Evolutionary conservation across 2,888 invertebrate genomes (phyloP), one percentile per base, ranked within the genome.

Genomic region (Drosophila macrothrix): DNA sequence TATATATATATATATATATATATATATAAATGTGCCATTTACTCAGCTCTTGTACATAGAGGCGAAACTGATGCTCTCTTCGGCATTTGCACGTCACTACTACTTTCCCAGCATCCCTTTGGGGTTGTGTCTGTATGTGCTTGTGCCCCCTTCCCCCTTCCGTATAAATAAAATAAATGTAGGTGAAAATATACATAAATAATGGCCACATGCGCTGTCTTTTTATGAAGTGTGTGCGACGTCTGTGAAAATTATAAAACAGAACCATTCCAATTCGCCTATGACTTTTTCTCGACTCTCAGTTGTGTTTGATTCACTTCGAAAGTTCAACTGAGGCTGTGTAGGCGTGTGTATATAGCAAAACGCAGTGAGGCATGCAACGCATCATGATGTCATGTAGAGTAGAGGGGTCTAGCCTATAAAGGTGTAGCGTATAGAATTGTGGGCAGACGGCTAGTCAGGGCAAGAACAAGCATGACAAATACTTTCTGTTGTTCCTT

Each of bases 101-200:
- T 70, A 72, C 77, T 73, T 73, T 22, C 53, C 60, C 75, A 64
- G 60, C 83, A 67, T 65, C 80, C 76, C 52, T 52, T 58, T 66
- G 14, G 41, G 50, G 54, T 43, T 66, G 28, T 52, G 59, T 54
- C 41, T 61, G 62, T 49, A 59, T 56, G 61, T 35, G 55, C 43
- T 37, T 37, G 56, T 39, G 22, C 6, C 22, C 22, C 22, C 22
- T 54, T 54, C 14, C 62, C 60, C 58, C 31, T 67, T 58, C 58
- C 56, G 54, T 70, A 82, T 82, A 83, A 83, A 83, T 84, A 86
- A 78, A 85, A 86, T 77, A 88, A 86, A 89, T 87, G 77, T 89
- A 84, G 86, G 89, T 86, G 86, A 86, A 84, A 86, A 89, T 80
- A 89, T 82, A 84, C 89, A 89, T 89, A 89, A 86, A 86, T 84